A percentile compares a stretch with the other conserved stretches of the same genome.
phyloP scores from a whole-genome alignment of 2,113 vertebrate species.

The Silurus meridionalis region DNA sequence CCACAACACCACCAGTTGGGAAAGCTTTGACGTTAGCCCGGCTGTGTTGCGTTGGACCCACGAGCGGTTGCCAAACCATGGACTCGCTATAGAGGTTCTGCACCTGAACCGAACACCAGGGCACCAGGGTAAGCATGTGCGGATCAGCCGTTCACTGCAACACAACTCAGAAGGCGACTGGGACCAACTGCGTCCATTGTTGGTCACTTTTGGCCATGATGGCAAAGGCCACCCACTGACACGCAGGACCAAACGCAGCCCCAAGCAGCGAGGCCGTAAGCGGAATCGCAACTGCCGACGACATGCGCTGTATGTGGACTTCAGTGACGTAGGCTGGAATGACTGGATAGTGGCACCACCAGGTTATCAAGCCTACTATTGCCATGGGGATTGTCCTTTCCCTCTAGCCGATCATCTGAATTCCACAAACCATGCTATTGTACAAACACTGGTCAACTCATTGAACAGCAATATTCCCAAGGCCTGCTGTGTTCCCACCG shows the following conservation, averaged over 20 bases:
- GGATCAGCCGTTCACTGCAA: constrained; percentile 89
- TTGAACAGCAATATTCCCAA: constrained; percentile 97
- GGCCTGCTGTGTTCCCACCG: constrained; percentile 96
- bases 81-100: constrained; percentile 89
- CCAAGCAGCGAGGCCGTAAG: constrained; percentile 85
- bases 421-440: constrained; percentile 97
- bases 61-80: constrained; percentile 88
- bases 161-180: constrained; percentile 84
- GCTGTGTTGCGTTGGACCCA: constrained; percentile 93
- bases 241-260: constrained; percentile 85
- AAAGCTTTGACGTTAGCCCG: constrained; percentile 96
- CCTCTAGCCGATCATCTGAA: constrained; percentile 97
- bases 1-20: constrained; percentile 90
- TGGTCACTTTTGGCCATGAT: constrained; percentile 96
- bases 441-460: constrained; percentile 98
- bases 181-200: constrained; percentile 91
- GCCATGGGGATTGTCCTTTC: constrained; percentile 96
- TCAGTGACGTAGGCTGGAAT: constrained; percentile 97
- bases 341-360: constrained; percentile 99
- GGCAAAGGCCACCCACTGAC: constrained; percentile 89
- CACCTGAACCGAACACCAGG: constrained; percentile 80
- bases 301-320: constrained; percentile 95
- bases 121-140: constrained; percentile 87
- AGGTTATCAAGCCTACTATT: constrained; percentile 97
- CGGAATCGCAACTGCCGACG: constrained; percentile 92